Percentiles rank a stretch among this genome's conserved stretches.
Conservation (phyloP, 2,888 invertebrate species). For the Acleris literana region DNA sequence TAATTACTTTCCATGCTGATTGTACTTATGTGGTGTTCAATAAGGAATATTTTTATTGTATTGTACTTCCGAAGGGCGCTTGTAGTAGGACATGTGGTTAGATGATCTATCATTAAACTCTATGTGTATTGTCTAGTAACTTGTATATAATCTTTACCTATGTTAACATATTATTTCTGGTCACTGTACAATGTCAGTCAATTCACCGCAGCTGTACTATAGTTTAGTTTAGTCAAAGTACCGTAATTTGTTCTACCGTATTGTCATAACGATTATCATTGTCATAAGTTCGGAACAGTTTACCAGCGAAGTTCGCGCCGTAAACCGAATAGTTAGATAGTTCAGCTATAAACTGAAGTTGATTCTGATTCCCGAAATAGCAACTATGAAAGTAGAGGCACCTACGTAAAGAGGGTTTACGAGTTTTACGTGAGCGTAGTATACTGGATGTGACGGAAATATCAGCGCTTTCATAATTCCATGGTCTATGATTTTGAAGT, state of each 20-base stretch:
- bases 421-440: constrained; percentile 9
- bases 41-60: too few species aligned
- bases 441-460: constrained; percentile 8
- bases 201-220: not conserved
- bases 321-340: constrained; percentile 19
- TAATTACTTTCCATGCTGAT: too few species aligned
- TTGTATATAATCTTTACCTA: too few species aligned
- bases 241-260: not conserved
- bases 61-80: too few species aligned
- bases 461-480: too few species aligned
- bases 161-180: too few species aligned
- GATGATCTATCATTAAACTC: too few species aligned
- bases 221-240: not conserved
- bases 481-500: too few species aligned
- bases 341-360: constrained; percentile 20
- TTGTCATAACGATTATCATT: constrained; percentile 10
- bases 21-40: too few species aligned
- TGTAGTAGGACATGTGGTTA: too few species aligned
- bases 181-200: too few species aligned
- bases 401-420: constrained; percentile 34
- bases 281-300: constrained; percentile 15
- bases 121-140: too few species aligned
- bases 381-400: constrained; percentile 32
- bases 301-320: constrained; percentile 13
- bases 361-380: constrained; percentile 28